Evolutionary conservation across 2,113 vertebrate species (phyloP), one percentile per base, ranked within the genome.

Genomic region (Acrocephalus kingi): DNA sequence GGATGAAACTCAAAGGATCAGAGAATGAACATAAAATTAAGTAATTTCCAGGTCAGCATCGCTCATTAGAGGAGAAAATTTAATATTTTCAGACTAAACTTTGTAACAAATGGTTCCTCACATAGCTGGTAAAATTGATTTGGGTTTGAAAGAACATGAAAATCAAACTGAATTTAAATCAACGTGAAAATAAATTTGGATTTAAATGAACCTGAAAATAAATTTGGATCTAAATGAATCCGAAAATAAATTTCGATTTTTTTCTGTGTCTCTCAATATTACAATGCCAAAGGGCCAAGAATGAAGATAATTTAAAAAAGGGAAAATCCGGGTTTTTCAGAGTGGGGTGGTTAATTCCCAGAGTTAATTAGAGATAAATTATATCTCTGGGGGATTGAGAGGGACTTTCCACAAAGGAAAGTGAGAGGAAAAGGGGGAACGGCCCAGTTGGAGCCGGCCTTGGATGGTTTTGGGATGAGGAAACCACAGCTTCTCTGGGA

Each of bases 211-310:
- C 23, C 5, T 45, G 20, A 48, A 48, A 48, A 48, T 48, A 48
- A 46, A 48, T 48, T 48, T 21, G 46, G 46, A 22, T 63, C 87
- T 69, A 39, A 39, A 39, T 39, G 69, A 6, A 58, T 10, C 43
- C 16, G 9, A 48, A 48, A 48, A 48, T 48, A 48, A 46, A 22
- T 48, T 48, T 21, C 21, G 46, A 22, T 35, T 63, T 90, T 69
- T 16, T 0, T 0, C 18, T 18, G 2, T 30, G 22, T 30, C 24
- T 77, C 24, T 45, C 41, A 41, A 17, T 62, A 23, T 25, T 7
- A 19, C 25, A 61, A 52, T 11, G 27, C 28, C 48, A 58, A 69
- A 90, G 9, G 19, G 45, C 33, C 83, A 69, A 58, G 58, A 41
- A 37, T 7, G 10, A 30, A 49, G 51, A n/a, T 10, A 6, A 33